These are phyloP conservation scores for Coenonympha arcania DNA, from an alignment of 2,888 invertebrate species.

Conservation along the genomic window DNA sequence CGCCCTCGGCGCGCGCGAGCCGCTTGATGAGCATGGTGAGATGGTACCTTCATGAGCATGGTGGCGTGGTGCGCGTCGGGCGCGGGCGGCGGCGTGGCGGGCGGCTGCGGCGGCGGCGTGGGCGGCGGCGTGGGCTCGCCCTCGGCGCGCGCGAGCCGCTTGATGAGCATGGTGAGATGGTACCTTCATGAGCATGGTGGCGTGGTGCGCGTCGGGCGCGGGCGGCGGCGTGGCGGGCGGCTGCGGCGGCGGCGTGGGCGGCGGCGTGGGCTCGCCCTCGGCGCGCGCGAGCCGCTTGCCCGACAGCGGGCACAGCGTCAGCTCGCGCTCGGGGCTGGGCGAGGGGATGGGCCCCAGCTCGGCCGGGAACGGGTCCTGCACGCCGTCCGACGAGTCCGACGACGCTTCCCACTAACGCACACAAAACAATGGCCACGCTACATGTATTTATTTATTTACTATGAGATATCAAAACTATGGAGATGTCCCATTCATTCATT, in stretches of 20 bases:
- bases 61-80: too few species aligned
- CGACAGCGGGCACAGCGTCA: conserved; percentile 76
- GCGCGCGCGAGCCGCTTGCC: conserved; percentile 71
- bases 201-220: conserved; percentile 28
- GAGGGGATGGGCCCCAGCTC: conserved; percentile 66
- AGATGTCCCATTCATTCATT: too few species aligned
- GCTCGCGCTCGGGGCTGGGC: conserved; percentile 77
- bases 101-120: too few species aligned
- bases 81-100: too few species aligned
- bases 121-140: conserved; percentile 76
- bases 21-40: too few species aligned
- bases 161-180: neutral
- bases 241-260: conserved; percentile 67
- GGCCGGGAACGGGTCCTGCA: conserved; percentile 76
- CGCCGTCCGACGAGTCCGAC: conserved; percentile 75
- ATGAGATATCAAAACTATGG: too few species aligned
- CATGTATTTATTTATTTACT: neutral
- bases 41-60: too few species aligned
- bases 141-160: conserved; percentile 74
- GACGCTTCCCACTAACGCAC: conserved; percentile 48
- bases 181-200: conserved; percentile 65
- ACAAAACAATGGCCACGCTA: neutral
- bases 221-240: conserved; percentile 38
- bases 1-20: too few species aligned
- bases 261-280: conserved; percentile 76